phyloP scores from a whole-genome alignment of 2,113 vertebrate genomes.

The Scophthalmus maximus region DNA sequence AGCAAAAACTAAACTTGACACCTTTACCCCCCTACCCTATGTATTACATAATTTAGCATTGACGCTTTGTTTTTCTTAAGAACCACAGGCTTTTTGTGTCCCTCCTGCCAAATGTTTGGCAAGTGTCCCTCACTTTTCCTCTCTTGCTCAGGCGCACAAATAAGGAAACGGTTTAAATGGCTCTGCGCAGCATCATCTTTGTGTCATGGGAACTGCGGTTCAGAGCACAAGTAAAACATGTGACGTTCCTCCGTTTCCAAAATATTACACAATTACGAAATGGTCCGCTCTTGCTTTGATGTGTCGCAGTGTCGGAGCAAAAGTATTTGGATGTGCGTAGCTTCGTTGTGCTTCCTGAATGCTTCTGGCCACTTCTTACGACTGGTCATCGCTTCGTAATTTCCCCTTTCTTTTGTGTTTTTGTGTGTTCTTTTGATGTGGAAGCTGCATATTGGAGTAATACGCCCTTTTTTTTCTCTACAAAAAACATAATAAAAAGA shows the following conservation, averaged over 20 bases:
- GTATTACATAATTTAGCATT: conserved; percentile 33
- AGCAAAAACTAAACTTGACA: conserved; percentile 16
- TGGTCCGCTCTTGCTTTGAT: conserved; percentile 32
- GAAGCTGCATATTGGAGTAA: conserved; percentile 31
- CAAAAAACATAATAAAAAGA: conserved; percentile 14
- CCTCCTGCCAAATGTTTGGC: conserved; percentile 41
- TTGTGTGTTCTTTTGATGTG: conserved; percentile 38
- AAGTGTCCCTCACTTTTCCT: conserved; percentile 17
- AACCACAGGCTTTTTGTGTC: conserved; percentile 6
- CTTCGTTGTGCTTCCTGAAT: conserved; percentile 18
- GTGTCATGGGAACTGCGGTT: conserved; percentile 22
- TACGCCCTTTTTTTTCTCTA: conserved; percentile 36
- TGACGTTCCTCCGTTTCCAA: conserved; percentile 30
- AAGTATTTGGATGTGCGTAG: conserved; percentile 23
- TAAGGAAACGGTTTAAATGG: conserved; percentile 27
- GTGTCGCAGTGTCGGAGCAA: conserved; percentile 19
- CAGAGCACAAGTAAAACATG: conserved; percentile 2
- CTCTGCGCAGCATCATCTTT: conserved; percentile 46
- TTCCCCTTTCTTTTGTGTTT: conserved; percentile 50
- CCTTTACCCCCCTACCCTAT: not conserved
- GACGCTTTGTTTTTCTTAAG: not conserved
- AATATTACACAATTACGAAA: conserved; percentile 54
- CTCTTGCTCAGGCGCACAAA: conserved; percentile 15
- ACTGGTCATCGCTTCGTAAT: conserved; percentile 43
- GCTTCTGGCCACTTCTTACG: conserved; percentile 26